phyloP scores from a whole-genome alignment of 2,888 invertebrate species.

The Ceriagrion tenellum region DNA sequence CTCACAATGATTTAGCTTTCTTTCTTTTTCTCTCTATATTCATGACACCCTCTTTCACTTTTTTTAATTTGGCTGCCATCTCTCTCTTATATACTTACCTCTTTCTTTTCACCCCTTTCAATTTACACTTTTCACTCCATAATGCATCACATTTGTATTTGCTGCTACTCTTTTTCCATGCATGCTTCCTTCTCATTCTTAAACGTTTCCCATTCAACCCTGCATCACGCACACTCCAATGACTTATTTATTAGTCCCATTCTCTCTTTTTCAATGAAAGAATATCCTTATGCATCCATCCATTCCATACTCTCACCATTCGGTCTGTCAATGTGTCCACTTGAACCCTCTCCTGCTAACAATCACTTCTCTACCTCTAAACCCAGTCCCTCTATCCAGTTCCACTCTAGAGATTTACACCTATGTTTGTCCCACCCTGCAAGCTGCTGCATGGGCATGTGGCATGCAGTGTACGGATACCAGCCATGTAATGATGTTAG shows the following conservation, averaged over 20 bases:
- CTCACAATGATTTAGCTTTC: background rate
- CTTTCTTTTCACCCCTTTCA: background rate
- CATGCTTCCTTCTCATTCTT: background rate
- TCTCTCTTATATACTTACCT: background rate
- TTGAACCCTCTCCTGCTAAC: too few relatives aligned
- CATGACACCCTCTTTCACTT: background rate
- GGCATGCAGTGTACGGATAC: too few relatives aligned
- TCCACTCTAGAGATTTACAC: too few relatives aligned
- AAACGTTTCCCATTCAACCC: background rate
- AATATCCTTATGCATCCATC: background rate
- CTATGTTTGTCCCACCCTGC: too few relatives aligned
- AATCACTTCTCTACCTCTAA: too few relatives aligned
- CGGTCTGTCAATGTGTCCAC: background rate
- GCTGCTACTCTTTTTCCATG: background rate
- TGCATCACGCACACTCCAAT: background rate
- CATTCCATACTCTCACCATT: background rate
- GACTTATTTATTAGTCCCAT: background rate
- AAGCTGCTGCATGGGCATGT: too few relatives aligned
- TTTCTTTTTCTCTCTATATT: background rate
- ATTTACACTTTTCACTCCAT: background rate
- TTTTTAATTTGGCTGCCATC: background rate
- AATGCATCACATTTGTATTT: background rate
- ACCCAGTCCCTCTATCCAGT: too few relatives aligned
- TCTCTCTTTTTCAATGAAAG: background rate
- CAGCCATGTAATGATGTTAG: too few relatives aligned